Conservation (phyloP, 2,797 vertebrate species). For the Varecia variegata region DNA sequence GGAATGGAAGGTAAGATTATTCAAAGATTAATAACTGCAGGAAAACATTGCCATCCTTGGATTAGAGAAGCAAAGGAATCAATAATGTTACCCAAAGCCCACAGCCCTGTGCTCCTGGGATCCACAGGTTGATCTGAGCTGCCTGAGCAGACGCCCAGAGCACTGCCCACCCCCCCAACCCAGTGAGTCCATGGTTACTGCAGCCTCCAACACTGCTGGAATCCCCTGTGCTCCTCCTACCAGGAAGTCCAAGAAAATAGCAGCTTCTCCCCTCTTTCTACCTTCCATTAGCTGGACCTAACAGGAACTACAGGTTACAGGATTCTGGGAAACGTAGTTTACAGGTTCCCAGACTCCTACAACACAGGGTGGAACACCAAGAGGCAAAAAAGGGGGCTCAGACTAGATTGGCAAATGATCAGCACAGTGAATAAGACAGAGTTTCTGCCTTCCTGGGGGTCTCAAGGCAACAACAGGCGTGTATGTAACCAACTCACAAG, state of each 20-base stretch:
- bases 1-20: not conserved
- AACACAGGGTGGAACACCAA: not conserved
- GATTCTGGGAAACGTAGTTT: not conserved
- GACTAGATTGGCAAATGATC: not conserved
- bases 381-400: not conserved
- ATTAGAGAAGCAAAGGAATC: not conserved
- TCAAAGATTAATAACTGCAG: not conserved
- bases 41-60: not conserved
- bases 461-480: fast-evolving
- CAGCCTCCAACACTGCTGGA: not conserved
- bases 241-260: not conserved
- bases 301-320: not conserved
- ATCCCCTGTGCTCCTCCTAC: too few species aligned
- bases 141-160: not conserved
- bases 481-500: not conserved
- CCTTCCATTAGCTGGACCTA: not conserved
- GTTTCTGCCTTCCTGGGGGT: fast-evolving
- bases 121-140: not conserved
- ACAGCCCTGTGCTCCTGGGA: too few species aligned
- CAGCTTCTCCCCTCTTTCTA: not conserved
- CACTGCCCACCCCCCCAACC: too few species aligned
- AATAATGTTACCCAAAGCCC: not conserved
- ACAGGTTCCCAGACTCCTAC: not conserved
- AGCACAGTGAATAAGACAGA: not conserved
- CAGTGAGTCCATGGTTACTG: fast-evolving